A percentile compares a stretch with the other conserved stretches of the same genome.
These are phyloP conservation scores for Turritopsis rubra DNA, from an alignment of 30 jellyfish, hydroid and myxozoan genomes.

Conservation along the genomic window DNA sequence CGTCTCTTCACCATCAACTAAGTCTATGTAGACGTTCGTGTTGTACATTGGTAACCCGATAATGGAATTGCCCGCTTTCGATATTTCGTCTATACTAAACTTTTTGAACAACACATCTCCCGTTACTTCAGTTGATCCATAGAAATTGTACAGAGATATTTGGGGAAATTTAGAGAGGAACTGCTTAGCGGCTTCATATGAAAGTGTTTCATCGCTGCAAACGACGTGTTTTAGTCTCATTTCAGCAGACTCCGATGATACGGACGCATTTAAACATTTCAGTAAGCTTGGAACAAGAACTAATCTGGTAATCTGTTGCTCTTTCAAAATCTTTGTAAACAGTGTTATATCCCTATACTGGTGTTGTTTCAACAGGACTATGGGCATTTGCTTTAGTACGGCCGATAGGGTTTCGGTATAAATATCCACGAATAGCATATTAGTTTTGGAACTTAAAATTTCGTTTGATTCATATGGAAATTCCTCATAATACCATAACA, in stretches of 20 bases:
- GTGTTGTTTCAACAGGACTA: not conserved
- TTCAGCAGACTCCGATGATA: not conserved
- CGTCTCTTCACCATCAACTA: not conserved
- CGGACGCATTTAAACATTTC: not conserved
- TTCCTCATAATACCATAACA: not conserved
- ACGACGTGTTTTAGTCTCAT: not conserved
- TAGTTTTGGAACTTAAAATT: not conserved
- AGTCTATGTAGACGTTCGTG: not conserved
- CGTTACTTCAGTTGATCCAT: conserved; percentile 17
- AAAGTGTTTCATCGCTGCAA: not conserved
- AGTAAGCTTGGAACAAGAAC: not conserved
- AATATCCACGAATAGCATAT: not conserved
- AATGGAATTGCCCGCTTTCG: not conserved
- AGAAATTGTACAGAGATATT: not conserved
- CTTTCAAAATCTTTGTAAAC: conserved; percentile 12
- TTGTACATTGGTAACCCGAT: not conserved
- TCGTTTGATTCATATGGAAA: conserved; percentile 7
- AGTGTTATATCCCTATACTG: not conserved
- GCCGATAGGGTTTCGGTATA: conserved; percentile 13
- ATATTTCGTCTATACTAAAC: not conserved
- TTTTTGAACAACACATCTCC: not conserved
- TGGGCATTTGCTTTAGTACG: conserved; percentile 1
- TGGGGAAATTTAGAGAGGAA: not conserved
- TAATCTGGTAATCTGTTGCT: not conserved
- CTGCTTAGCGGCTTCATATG: not conserved